phyloP scores from a whole-genome alignment of 23 tunicate species.

The Clavelina lepadiformis region DNA sequence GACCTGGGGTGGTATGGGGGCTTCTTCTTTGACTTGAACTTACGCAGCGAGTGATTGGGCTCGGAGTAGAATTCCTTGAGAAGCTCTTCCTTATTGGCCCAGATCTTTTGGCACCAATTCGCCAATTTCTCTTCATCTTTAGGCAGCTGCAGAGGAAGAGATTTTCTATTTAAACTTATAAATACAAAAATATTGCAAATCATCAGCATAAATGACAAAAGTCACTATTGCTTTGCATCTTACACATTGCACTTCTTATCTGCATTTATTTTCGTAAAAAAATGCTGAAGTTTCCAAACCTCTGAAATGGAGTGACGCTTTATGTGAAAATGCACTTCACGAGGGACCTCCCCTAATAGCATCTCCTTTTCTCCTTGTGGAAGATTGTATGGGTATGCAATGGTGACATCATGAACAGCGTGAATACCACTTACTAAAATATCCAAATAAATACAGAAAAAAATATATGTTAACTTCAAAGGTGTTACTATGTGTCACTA shows the following conservation, averaged over 20 bases:
- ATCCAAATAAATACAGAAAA: no score
- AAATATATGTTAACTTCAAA: no score
- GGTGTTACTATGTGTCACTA: no score
- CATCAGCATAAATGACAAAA: no score
- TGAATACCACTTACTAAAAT: conserved; percentile 88
- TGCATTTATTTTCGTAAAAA: no score
- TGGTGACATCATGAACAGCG: conserved; percentile 93
- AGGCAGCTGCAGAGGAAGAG: no score
- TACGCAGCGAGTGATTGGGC: conserved; percentile 18
- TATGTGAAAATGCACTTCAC: conserved; percentile 91
- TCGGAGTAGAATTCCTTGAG: conserved; percentile 50
- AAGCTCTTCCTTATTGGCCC: conserved; percentile 67
- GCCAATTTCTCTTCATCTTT: conserved; percentile 48
- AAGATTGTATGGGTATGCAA: conserved; percentile 77
- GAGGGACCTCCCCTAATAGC: conserved; percentile 71
- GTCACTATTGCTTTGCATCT: no score
- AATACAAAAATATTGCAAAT: no score
- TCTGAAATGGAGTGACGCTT: conserved; percentile 67
- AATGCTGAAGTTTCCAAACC: conserved; percentile 32
- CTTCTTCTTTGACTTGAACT: conserved; percentile 26
- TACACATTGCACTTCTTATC: no score
- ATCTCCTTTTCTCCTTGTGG: conserved; percentile 55
- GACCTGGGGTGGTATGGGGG: conserved; percentile 37
- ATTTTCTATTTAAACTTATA: no score
- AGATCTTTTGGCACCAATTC: conserved; percentile 51